Conservation (phyloP, 2,888 invertebrate genomes). For the Margaritifera margaritifera region DNA sequence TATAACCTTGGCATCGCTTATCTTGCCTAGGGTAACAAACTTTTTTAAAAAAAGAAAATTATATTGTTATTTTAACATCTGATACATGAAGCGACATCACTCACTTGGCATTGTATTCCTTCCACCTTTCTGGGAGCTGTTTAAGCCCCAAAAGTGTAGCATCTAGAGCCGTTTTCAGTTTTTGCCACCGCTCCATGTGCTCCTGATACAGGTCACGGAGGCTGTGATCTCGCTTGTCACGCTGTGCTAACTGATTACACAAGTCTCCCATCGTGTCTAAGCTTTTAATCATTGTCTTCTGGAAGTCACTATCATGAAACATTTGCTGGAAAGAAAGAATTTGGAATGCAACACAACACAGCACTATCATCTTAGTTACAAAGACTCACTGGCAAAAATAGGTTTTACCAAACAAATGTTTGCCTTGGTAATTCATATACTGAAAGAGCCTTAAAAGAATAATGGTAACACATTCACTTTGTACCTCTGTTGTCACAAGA, state of each 20-base stretch:
- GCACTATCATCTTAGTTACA: background rate
- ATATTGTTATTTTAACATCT: constrained; percentile 3
- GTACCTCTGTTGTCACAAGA: no score
- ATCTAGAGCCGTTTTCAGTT: constrained; percentile 82
- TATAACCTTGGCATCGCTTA: background rate
- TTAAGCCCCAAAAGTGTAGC: constrained; percentile 83
- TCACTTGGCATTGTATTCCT: constrained; percentile 84
- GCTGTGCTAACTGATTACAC: constrained; percentile 80
- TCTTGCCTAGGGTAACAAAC: background rate
- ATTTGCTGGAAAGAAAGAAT: constrained; percentile 54
- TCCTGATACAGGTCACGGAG: constrained; percentile 80
- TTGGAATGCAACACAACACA: no score
- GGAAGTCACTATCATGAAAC: constrained; percentile 64
- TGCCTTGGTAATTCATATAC: no score
- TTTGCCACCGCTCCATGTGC: constrained; percentile 85
- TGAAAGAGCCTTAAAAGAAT: background rate
- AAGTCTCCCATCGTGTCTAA: constrained; percentile 85
- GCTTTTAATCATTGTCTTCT: constrained; percentile 76
- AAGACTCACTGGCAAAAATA: background rate
- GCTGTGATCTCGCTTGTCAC: constrained; percentile 80
- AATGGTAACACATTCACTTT: background rate
- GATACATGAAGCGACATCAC: constrained; percentile 16
- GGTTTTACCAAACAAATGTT: no score
- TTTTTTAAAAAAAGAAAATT: background rate
- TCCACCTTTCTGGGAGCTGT: constrained; percentile 93